Conservation (phyloP, 2,888 invertebrate genomes). For the Lasioglossum calceatum region DNA sequence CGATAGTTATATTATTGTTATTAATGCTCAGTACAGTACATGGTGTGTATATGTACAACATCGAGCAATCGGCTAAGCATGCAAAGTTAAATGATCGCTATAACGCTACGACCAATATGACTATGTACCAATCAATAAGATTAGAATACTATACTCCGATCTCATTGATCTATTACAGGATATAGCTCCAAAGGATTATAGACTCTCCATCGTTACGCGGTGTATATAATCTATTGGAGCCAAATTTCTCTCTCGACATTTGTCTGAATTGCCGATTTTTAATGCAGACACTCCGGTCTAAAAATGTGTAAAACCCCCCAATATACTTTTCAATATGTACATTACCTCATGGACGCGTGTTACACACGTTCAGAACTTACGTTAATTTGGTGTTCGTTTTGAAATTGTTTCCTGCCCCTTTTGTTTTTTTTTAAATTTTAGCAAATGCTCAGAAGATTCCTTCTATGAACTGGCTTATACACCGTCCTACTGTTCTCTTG, state of each 20-base stretch:
- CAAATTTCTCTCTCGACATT: conserved; percentile 9
- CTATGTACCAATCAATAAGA: conserved; percentile 73
- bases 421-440: not conserved
- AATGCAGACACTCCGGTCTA: conserved; percentile 57
- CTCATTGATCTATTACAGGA: conserved; percentile 44
- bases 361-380: conserved; percentile 55
- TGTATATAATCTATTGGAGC: conserved; percentile 45
- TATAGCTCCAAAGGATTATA: conserved; percentile 41
- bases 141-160: conserved; percentile 61
- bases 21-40: conserved; percentile 61
- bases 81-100: conserved; percentile 74
- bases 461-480: not conserved
- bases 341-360: conserved; percentile 53
- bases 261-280: conserved; percentile 38
- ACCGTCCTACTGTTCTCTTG: not conserved
- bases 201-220: conserved; percentile 19
- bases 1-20: conserved; percentile 57
- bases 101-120: conserved; percentile 62
- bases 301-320: conserved; percentile 68
- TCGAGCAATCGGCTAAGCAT: conserved; percentile 78
- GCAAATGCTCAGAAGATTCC: conserved; percentile 21
- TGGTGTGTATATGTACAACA: conserved; percentile 67
- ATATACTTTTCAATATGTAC: conserved; percentile 66
- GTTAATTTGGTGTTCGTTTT: conserved; percentile 65
- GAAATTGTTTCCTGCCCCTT: conserved; percentile 26